These are phyloP conservation scores for Symphodus melops DNA, from an alignment of 2,113 vertebrate species.

Conservation along the genomic window DNA sequence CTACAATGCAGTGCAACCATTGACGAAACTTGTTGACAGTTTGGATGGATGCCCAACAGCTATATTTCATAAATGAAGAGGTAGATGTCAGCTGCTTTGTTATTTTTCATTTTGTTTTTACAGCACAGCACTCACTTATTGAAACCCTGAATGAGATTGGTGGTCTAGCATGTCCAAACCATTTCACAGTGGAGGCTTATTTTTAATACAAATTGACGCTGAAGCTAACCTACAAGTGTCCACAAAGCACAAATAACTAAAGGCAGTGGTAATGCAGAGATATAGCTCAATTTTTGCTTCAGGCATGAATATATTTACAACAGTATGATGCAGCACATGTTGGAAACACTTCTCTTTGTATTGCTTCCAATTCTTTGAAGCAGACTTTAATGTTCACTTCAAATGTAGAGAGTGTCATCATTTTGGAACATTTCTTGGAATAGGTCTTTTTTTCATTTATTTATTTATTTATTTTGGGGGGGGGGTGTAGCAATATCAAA, in stretches of 20 bases:
- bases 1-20: slow-evolving; percentile 2
- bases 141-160: slow-evolving; percentile 7
- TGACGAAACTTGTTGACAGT: slow-evolving; percentile 14
- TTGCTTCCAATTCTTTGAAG: slow-evolving; percentile 13
- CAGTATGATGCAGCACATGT: slow-evolving; percentile 12
- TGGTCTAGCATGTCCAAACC: slow-evolving; percentile 17
- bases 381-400: neutral
- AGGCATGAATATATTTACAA: slow-evolving; percentile 21
- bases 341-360: neutral
- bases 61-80: slow-evolving; percentile 19
- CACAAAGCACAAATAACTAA: neutral
- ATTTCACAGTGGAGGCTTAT: slow-evolving; percentile 19
- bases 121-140: slow-evolving; percentile 1
- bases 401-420: neutral
- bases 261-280: slow-evolving; percentile 11
- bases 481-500: neutral
- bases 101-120: neutral
- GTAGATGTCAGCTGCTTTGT: slow-evolving; percentile 16
- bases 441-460: too few relatives aligned
- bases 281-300: slow-evolving; percentile 1
- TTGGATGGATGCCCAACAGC: slow-evolving; percentile 19
- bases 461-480: too few relatives aligned
- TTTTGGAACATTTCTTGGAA: too few relatives aligned
- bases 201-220: slow-evolving; percentile 26
- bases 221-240: slow-evolving; percentile 37